These are phyloP conservation scores for Erebia epiphron DNA, from an alignment of 2,888 invertebrate genomes.

Conservation along the genomic window DNA sequence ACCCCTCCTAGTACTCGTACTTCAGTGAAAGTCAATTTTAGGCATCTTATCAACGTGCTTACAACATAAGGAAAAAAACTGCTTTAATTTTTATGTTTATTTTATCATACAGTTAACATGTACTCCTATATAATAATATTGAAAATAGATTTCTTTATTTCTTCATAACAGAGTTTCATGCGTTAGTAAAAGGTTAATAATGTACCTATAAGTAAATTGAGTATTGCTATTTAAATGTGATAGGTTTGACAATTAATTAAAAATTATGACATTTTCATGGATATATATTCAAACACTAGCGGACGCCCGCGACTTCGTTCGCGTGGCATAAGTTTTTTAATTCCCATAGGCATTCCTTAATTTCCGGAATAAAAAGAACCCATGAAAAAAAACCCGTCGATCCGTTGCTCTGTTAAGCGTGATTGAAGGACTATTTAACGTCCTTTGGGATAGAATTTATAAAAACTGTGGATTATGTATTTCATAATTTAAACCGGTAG, in stretches of 20 bases:
- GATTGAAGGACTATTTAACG: no score
- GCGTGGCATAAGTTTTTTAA: no score
- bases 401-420: no score
- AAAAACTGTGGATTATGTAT: no score
- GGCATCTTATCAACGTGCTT: neutral
- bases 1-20: neutral
- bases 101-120: conserved; percentile 77
- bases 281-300: neutral
- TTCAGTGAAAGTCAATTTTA: neutral
- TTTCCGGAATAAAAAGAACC: no score
- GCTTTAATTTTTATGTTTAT: conserved; percentile 51
- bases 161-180: conserved; percentile 57
- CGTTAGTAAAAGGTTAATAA: conserved; percentile 30
- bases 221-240: conserved; percentile 5
- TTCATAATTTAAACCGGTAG: no score
- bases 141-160: conserved; percentile 79
- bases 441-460: no score
- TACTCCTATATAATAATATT: conserved; percentile 78
- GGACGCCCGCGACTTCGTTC: no score
- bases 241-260: neutral
- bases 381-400: no score
- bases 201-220: neutral
- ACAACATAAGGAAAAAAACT: neutral
- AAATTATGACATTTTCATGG: neutral
- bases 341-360: no score